These are phyloP conservation scores for Marcusenius ussheri DNA, from an alignment of 2,113 vertebrate genomes.

Conservation along the genomic window DNA sequence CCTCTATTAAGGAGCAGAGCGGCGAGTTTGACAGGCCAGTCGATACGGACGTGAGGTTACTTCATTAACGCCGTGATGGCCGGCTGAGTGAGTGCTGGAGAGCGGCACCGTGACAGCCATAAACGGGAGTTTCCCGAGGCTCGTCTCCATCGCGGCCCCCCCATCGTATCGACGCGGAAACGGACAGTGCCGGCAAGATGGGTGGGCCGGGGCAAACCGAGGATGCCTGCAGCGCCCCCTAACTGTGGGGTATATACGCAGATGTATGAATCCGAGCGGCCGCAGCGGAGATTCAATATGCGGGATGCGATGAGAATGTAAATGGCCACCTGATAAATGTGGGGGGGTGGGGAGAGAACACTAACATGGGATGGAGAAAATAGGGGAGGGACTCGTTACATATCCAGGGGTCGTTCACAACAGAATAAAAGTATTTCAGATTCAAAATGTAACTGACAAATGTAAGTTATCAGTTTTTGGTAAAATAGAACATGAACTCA, in stretches of 20 bases:
- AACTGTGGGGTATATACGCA: neutral
- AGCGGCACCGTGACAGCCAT: constrained; percentile 40
- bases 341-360: neutral
- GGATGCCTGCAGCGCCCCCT: neutral
- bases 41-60: constrained; percentile 98
- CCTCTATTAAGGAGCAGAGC: constrained; percentile 96
- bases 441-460: neutral
- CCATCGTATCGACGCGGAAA: neutral
- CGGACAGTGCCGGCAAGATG: neutral
- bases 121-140: neutral
- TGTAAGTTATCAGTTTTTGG: neutral
- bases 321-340: neutral
- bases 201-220: neutral
- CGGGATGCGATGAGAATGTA: neutral
- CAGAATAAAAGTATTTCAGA: neutral
- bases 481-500: neutral
- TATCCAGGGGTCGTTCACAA: neutral
- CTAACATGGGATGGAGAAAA: neutral
- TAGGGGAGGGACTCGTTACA: neutral
- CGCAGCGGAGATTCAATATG: neutral
- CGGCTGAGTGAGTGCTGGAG: constrained; percentile 83
- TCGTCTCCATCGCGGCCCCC: neutral
- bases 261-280: neutral
- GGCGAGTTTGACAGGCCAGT: constrained; percentile 93
- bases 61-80: constrained; percentile 96